A percentile compares a stretch with the other conserved stretches of the same genome.
Conservation (phyloP, 1,140 invertebrate species). For the Drosophila watanabei region DNA sequence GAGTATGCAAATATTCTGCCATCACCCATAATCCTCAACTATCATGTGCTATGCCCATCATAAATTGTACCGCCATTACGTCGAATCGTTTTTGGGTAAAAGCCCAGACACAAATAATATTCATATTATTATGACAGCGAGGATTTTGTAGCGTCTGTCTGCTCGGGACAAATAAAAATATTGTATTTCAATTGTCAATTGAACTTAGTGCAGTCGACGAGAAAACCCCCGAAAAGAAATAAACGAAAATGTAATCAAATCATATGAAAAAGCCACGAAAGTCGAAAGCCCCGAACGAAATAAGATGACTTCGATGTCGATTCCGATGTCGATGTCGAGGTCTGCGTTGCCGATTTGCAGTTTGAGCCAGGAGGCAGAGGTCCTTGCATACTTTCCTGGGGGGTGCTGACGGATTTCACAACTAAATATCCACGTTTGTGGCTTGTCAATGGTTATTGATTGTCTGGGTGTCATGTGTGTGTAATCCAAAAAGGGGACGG, state of each 20-base stretch:
- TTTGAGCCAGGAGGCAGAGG: slow-evolving; percentile 38
- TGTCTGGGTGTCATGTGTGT: slow-evolving; percentile 75
- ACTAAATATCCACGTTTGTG: slow-evolving; percentile 70
- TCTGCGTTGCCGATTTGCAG: slow-evolving; percentile 63
- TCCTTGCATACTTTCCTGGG: slow-evolving; percentile 52
- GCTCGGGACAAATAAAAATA: slow-evolving; percentile 54
- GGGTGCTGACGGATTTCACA: slow-evolving; percentile 60
- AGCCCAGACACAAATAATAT: slow-evolving; percentile 50
- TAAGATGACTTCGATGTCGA: slow-evolving; percentile 27
- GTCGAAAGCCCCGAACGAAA: slow-evolving; percentile 50
- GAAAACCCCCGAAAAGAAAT: slow-evolving; percentile 48
- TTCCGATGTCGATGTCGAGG: slow-evolving; percentile 17
- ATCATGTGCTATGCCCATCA: slow-evolving; percentile 10
- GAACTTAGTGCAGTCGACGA: slow-evolving; percentile 61
- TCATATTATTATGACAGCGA: slow-evolving; percentile 64
- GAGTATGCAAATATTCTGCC: slow-evolving; percentile 17
- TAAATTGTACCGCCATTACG: slow-evolving; percentile 36
- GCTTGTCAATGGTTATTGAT: slow-evolving; percentile 80
- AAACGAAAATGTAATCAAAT: slow-evolving; percentile 74
- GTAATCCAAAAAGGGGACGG: slow-evolving; percentile 2
- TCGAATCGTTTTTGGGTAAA: slow-evolving; percentile 35
- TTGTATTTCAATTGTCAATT: slow-evolving; percentile 77
- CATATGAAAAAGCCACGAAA: slow-evolving; percentile 68
- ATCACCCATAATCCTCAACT: slow-evolving; percentile 25
- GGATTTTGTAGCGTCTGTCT: slow-evolving; percentile 25